Percentiles rank a stretch among this genome's conserved stretches.
These are phyloP conservation scores for Drosophila tripunctata DNA, from an alignment of 2,888 invertebrate genomes.

Conservation along the genomic window DNA sequence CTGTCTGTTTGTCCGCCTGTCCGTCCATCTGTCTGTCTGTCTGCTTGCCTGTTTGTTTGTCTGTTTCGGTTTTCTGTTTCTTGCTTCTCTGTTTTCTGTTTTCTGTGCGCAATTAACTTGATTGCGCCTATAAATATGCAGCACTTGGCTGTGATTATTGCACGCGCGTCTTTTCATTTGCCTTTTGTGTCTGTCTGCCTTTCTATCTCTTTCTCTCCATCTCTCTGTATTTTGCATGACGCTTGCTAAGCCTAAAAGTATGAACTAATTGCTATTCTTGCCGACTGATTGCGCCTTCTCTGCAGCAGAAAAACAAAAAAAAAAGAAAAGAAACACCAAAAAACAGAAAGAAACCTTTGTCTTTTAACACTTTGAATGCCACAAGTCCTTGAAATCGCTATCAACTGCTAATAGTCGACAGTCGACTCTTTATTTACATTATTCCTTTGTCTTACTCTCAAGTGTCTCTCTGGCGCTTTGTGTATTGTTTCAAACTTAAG, in stretches of 20 bases:
- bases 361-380: conserved; percentile 23
- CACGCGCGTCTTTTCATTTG: conserved; percentile 55
- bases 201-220: background rate
- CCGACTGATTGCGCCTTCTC: conserved; percentile 53
- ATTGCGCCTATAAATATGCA: conserved; percentile 81
- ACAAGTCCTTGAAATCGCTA: conserved; percentile 50
- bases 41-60: conserved; percentile 19
- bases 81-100: conserved; percentile 24
- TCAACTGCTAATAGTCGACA: conserved; percentile 65
- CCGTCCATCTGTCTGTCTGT: no score
- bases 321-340: no score
- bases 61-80: conserved; percentile 21
- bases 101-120: conserved; percentile 73
- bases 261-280: conserved; percentile 72
- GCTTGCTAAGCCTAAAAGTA: conserved; percentile 54
- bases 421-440: conserved; percentile 22
- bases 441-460: conserved; percentile 20
- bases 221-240: conserved; percentile 19
- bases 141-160: conserved; percentile 78
- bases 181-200: conserved; percentile 26
- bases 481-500: conserved; percentile 25
- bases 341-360: conserved; percentile 7
- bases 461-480: conserved; percentile 12
- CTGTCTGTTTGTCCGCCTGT: conserved; percentile 4
- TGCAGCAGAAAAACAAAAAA: no score